Evolutionary conservation across 1,140 invertebrate species (phyloP).

Genomic region (honey bee (Apis mellifera)): DNA sequence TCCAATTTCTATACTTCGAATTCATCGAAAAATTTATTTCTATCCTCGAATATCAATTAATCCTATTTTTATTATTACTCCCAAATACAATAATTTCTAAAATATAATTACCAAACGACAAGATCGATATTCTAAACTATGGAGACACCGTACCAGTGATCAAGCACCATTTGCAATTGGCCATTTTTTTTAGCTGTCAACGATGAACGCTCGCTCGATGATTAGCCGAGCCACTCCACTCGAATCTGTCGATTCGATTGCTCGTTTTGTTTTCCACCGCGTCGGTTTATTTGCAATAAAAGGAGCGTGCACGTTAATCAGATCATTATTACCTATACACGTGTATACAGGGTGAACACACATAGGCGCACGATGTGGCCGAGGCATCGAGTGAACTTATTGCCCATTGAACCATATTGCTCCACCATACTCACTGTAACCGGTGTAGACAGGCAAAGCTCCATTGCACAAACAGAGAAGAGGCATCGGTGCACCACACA

Average conservation of each 20-base stretch:
- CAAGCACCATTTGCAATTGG: not conserved
- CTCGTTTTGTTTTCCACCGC: conserved; percentile 20
- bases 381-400: conserved; percentile 41
- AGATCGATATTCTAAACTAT: conserved; percentile 1
- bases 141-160: not conserved
- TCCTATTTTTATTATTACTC: not conserved
- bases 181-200: conserved; percentile 27
- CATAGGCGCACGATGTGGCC: not conserved
- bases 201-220: conserved; percentile 13
- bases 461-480: conserved; percentile 12
- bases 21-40: not conserved
- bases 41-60: not conserved
- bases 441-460: conserved; percentile 32
- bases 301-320: conserved; percentile 37
- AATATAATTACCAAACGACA: too few species aligned
- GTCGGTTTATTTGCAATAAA: conserved; percentile 36
- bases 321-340: conserved; percentile 39
- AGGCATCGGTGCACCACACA: not conserved
- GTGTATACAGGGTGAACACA: not conserved
- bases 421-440: conserved; percentile 27
- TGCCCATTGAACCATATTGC: conserved; percentile 33
- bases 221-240: conserved; percentile 28
- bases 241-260: conserved; percentile 15
- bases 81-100: too few species aligned
- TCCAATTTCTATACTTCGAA: too few species aligned